Evolutionary conservation across 2,113 vertebrate species (phyloP).

Genomic region (Upupa epops): DNA sequence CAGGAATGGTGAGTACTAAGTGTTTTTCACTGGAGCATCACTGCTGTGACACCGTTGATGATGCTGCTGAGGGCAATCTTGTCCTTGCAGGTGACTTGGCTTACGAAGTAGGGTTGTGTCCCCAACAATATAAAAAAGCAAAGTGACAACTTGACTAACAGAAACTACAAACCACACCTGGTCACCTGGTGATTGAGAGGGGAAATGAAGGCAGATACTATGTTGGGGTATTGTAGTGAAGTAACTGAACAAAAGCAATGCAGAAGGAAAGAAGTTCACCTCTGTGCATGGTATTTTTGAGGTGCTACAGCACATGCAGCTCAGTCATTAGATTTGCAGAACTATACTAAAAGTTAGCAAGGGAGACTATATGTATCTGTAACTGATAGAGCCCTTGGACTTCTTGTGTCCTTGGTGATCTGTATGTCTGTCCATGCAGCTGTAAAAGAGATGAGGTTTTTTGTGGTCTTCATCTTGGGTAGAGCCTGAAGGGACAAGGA

Average conservation of each 20-base stretch:
- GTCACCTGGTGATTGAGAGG: background rate
- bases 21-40: background rate
- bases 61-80: background rate
- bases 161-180: background rate
- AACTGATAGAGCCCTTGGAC: background rate
- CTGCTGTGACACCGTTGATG: background rate
- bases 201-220: background rate
- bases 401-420: background rate
- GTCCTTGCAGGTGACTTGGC: background rate
- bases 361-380: accelerated
- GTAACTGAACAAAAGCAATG: background rate
- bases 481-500: background rate
- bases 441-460: background rate
- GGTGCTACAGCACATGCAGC: background rate
- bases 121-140: background rate
- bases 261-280: background rate
- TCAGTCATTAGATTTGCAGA: background rate
- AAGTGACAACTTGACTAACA: background rate
- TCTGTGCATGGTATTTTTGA: background rate
- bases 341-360: background rate
- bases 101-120: background rate
- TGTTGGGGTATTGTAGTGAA: accelerated
- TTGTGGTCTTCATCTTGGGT: background rate
- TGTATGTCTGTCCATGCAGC: background rate
- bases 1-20: background rate